phyloP scores from a whole-genome alignment of 2,113 vertebrate genomes.

The Grallaria varia region DNA sequence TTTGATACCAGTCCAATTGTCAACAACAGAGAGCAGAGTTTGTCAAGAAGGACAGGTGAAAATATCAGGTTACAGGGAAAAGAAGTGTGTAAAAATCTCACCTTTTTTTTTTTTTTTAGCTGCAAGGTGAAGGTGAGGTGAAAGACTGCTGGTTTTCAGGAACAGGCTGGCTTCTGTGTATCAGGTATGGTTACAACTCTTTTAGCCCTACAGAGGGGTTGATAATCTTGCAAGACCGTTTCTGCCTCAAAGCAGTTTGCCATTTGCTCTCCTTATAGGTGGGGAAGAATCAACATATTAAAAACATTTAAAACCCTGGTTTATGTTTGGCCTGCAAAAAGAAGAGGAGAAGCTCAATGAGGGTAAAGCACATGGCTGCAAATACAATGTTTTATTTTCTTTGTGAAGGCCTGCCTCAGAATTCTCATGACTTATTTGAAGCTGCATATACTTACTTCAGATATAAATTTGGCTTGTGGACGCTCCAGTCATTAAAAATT shows the following conservation, averaged over 20 bases:
- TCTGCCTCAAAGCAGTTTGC: neutral
- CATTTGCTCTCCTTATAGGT: neutral
- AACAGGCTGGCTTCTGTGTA: neutral
- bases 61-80: slow-evolving; percentile 60
- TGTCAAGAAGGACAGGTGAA: slow-evolving; percentile 63
- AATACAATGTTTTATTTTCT: neutral
- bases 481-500: neutral
- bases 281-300: neutral
- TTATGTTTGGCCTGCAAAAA: neutral
- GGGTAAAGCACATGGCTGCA: neutral
- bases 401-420: neutral
- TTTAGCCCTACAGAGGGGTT: neutral
- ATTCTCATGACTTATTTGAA: neutral
- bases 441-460: neutral
- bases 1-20: slow-evolving; percentile 6
- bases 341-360: neutral
- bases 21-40: slow-evolving; percentile 18
- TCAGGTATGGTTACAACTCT: neutral
- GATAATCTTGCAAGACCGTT: neutral
- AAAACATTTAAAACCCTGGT: neutral
- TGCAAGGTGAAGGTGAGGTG: slow-evolving; percentile 33
- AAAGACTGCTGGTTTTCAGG: neutral
- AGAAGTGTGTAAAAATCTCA: slow-evolving; percentile 38
- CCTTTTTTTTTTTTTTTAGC: neutral
- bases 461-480: neutral